Conservation (phyloP, 2,797 vertebrate genomes). For the Alcedo atthis region DNA sequence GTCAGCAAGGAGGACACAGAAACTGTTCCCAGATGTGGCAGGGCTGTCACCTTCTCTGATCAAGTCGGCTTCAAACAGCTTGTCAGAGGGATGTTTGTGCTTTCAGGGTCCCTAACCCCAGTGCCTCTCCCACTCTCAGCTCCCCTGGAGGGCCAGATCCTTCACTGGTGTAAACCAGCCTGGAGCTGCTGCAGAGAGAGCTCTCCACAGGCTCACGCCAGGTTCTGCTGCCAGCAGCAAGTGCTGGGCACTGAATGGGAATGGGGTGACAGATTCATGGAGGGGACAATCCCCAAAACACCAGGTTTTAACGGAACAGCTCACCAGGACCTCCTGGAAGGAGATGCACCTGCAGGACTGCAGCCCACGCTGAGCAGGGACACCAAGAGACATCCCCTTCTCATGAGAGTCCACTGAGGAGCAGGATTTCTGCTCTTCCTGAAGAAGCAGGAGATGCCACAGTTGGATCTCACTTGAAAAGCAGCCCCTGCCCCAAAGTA, state of each 20-base stretch:
- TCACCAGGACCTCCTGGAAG: neutral
- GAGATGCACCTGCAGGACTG: neutral
- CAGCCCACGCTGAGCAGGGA: neutral
- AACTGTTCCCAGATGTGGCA: constrained; percentile 5
- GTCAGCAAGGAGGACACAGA: constrained; percentile 30
- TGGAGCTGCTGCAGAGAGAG: neutral
- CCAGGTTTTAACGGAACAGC: neutral
- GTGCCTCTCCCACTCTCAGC: neutral
- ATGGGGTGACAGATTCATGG: fast-evolving
- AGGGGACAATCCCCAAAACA: neutral
- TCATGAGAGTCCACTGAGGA: neutral
- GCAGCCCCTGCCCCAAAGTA: fast-evolving
- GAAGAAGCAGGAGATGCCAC: neutral
- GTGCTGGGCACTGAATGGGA: neutral
- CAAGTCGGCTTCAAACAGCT: constrained; percentile 31
- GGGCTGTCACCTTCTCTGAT: constrained; percentile 38
- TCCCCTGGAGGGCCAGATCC: neutral
- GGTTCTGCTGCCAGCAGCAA: neutral
- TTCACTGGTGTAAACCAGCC: neutral
- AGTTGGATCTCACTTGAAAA: neutral
- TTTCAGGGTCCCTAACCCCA: neutral
- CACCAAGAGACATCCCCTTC: neutral
- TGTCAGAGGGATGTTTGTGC: constrained; percentile 1
- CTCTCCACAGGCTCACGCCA: neutral
- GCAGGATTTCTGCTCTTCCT: neutral